Base-by-base conservation (phyloP, 2,888 invertebrate genomes). In the Trissonchulus sp. region DNA sequence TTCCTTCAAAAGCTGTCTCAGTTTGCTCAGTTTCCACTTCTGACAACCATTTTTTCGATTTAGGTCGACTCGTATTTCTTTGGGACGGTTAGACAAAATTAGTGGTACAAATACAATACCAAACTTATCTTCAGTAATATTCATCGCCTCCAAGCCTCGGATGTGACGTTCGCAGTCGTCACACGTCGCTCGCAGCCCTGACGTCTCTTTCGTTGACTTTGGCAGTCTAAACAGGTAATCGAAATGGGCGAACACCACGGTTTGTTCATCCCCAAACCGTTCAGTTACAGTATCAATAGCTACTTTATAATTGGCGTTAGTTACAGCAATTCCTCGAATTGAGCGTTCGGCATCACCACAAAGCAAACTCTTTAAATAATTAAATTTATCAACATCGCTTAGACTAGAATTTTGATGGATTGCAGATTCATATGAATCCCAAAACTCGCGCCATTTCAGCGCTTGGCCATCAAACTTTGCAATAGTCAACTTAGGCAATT, bases 81-180 rank as follows among this genome's bases (percentile, higher is more conserved):
- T 18, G 3, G 65, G 65, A 8, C 3, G 65, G 3, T 65, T 65
- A 8, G 65, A 65, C 8, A 65, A 28, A 31, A 65, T 65, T 65
- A 65, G 30, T 28, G 65, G 65, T 8, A 34, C n/a, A 34, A 65
- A 65, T 15, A 65, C 65, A 28, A 36, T 33, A 2, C 71, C 71
- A 36, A 69, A 69, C 15, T 34, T 69, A 8, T 69, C 71, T 37
- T 36, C 35, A n/a, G 28, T n/a, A 69, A 69, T 34, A 3, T n/a
- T 35, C 34, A 69, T 28, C 15, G 71, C 71, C 15, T 36, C 37
- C 15, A 69, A 37, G 34, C 71, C 37, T 36, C 71, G 33, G 8
- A 69, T 69, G 71, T 69, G 71, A 15, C 71, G 71, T 36, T 69
- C 71, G n/a, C 71, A 69, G 3, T 69, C 71, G 34, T 36, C 71